These are phyloP conservation scores for Ameiurus melas DNA, from an alignment of 2,113 vertebrate genomes.

Conservation along the genomic window DNA sequence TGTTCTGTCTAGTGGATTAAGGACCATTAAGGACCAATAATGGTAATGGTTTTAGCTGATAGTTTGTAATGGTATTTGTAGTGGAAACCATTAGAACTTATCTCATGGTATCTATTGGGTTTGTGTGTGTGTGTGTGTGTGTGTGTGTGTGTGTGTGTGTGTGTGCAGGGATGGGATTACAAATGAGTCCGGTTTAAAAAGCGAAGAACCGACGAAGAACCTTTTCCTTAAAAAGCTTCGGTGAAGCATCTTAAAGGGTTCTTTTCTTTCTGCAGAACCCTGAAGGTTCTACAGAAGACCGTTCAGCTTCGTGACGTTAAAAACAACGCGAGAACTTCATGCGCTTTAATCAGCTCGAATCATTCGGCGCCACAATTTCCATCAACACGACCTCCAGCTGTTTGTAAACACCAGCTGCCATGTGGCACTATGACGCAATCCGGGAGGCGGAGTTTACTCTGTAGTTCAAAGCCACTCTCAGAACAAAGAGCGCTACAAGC, in stretches of 20 bases:
- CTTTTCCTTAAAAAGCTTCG: neutral
- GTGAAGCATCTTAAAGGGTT: neutral
- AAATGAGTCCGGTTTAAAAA: neutral
- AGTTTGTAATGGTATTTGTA: no score
- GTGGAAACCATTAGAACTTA: no score
- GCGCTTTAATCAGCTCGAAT: neutral
- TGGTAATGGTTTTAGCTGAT: no score
- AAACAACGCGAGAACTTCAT: neutral
- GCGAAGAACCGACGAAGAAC: neutral
- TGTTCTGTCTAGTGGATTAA: no score
- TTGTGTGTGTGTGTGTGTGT: no score
- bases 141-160: no score
- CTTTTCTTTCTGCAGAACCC: neutral
- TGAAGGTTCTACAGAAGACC: neutral
- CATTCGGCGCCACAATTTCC: neutral
- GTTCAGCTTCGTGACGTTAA: neutral
- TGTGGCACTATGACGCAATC: constrained; percentile 27
- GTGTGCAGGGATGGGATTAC: neutral
- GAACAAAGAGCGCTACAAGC: rapidly evolving
- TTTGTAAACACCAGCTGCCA: constrained; percentile 54
- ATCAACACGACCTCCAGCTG: neutral
- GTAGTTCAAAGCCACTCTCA: constrained; percentile 3
- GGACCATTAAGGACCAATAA: no score
- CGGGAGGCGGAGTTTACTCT: neutral
- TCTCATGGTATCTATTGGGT: no score